A percentile compares a stretch with the other conserved stretches of the same genome.
These are phyloP conservation scores for Saimiri boliviensis DNA, from an alignment of 2,113 vertebrate species.

Conservation along the genomic window DNA sequence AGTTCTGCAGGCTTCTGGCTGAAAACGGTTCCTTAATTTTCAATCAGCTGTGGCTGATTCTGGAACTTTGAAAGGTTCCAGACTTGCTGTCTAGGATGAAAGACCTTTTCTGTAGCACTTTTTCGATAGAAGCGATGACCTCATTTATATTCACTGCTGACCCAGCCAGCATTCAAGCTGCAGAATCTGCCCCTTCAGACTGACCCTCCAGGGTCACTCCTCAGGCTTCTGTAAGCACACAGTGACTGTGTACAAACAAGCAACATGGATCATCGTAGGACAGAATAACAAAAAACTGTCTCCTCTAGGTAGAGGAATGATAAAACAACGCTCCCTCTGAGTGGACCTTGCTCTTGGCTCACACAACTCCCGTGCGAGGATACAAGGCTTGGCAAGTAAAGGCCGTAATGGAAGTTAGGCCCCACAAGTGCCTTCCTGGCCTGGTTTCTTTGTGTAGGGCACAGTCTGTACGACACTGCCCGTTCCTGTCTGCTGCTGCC, in stretches of 20 bases:
- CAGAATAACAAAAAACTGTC: neutral
- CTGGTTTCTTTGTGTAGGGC: neutral
- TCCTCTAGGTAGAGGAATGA: neutral
- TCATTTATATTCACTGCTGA: neutral
- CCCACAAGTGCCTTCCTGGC: fast-evolving
- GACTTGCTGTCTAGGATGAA: neutral
- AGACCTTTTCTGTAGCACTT: neutral
- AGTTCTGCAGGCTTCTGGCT: neutral
- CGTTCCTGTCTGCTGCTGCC: neutral
- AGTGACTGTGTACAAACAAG: neutral
- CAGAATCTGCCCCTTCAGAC: neutral
- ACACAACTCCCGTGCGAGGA: neutral
- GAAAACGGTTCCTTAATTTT: neutral
- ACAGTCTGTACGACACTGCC: neutral
- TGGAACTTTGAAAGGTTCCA: neutral
- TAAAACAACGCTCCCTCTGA: neutral
- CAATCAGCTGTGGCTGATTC: too few species aligned
- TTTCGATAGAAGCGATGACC: neutral
- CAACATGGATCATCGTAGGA: neutral
- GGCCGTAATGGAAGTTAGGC: fast-evolving
- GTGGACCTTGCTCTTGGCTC: neutral
- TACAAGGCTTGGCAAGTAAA: neutral
- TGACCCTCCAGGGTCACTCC: neutral
- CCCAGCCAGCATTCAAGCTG: neutral
- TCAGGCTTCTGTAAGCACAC: neutral